Base-by-base conservation (phyloP, 2,113 vertebrate genomes). In the Zosterops pallidus region DNA sequence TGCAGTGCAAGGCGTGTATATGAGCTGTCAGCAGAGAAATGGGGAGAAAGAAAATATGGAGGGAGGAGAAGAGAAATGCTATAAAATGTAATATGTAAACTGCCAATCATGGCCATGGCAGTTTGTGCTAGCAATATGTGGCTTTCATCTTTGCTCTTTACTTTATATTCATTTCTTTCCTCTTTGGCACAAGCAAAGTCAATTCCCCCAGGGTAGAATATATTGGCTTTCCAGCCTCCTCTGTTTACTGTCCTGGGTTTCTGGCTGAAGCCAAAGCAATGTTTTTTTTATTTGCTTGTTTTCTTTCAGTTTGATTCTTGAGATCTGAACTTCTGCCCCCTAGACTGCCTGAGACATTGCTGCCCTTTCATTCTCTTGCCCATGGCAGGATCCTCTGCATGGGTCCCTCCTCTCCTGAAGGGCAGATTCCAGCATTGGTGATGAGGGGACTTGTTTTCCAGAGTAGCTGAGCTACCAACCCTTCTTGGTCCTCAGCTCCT, bases 41-140 rank as follows among this genome's bases (percentile, higher is more conserved):
- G 41, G 82, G 44, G 63, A 82, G 81, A 82, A 77, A 86, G 69
- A 76, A 96, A 78, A 92, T 83, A 86, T 2, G 57, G 89, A 93
- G 68, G 67, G 59, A 91, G 83, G 68, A 72, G 52, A 94, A 86
- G 47, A 83, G 44, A 91, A 94, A 86, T 80, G 86, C n/a, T 78
- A 39, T 83, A 95, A 94, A 96, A 64, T 79, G 65, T 90, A 94
- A 91, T 88, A 82, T 78, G 78, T 25, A 89, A 92, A 83, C 91
- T 94, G 86, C 72, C 89, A 89, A 46, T 94, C 95, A 89, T 14
- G 64, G 57, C 29, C 0, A 0, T 69, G 89, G 83, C 2, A 33
- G 44, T 83, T 60, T 81, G 72, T 93, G 64, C 70, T 92, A 92
- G 41, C 15, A 8, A 83, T 92, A 52, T 14, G 24, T 1, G 9